Evolutionary conservation across 1,140 invertebrate species (phyloP).

Genomic region (Drosophila lowei): DNA sequence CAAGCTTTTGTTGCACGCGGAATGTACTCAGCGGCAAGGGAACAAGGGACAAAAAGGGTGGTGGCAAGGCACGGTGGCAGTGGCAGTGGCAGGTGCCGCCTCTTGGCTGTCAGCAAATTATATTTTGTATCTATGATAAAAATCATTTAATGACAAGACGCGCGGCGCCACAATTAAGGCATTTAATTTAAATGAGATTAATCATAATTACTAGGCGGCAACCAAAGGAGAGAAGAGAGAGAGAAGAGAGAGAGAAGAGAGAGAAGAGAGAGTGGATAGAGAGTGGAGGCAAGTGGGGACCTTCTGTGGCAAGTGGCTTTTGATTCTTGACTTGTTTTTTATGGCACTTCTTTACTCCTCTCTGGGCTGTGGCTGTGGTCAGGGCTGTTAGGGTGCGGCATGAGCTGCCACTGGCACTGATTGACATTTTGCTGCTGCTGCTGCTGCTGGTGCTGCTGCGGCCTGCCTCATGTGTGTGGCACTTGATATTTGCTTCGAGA

Average conservation of each 20-base stretch:
- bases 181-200: slow-evolving; percentile 82
- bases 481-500: neutral
- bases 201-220: slow-evolving; percentile 76
- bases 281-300: slow-evolving; percentile 8
- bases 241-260: neutral
- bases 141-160: slow-evolving; percentile 80
- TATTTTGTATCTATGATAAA: slow-evolving; percentile 74
- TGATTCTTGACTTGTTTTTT: slow-evolving; percentile 32
- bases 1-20: neutral
- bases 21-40: slow-evolving; percentile 25
- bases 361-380: slow-evolving; percentile 22
- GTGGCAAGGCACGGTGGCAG: neutral
- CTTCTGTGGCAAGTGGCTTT: slow-evolving; percentile 25
- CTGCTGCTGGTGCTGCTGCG: slow-evolving; percentile 5
- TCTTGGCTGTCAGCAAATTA: slow-evolving; percentile 52
- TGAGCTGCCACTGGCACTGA: slow-evolving; percentile 37
- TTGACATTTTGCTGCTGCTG: slow-evolving; percentile 32
- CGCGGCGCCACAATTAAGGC: slow-evolving; percentile 70
- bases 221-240: slow-evolving; percentile 19
- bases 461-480: slow-evolving; percentile 15
- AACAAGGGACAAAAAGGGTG: slow-evolving; percentile 19
- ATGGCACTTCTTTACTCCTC: slow-evolving; percentile 12
- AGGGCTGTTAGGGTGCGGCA: slow-evolving; percentile 1
- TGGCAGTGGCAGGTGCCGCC: slow-evolving; percentile 22
- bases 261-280: neutral